phyloP scores from a whole-genome alignment of 2,888 invertebrate genomes.

The Pachliopta kotzebuea region DNA sequence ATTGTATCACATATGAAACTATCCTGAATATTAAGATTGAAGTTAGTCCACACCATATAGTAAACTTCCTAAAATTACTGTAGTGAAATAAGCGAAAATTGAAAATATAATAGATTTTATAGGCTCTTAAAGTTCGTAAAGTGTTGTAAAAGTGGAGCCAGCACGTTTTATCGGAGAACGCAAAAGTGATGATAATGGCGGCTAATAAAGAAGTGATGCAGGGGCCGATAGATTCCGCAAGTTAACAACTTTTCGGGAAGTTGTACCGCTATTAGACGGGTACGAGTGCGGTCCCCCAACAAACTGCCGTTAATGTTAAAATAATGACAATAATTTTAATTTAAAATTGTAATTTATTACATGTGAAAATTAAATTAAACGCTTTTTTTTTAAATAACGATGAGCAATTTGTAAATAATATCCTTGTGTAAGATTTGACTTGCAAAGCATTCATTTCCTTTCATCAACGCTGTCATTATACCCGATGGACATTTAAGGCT shows the following conservation, averaged over 20 bases:
- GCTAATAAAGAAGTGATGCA: slow-evolving; percentile 72
- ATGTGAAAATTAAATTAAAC: neutral
- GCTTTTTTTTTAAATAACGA: neutral
- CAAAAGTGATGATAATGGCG: slow-evolving; percentile 73
- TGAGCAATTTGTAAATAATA: too few species aligned
- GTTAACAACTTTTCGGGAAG: slow-evolving; percentile 72
- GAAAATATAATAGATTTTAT: slow-evolving; percentile 65
- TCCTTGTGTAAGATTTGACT: too few species aligned
- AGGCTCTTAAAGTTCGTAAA: slow-evolving; percentile 63
- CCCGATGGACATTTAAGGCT: too few species aligned
- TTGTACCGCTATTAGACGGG: slow-evolving; percentile 66
- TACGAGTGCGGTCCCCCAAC: slow-evolving; percentile 56
- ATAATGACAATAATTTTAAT: slow-evolving; percentile 29
- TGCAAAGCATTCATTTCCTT: too few species aligned
- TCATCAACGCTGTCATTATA: too few species aligned
- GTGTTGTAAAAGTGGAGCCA: slow-evolving; percentile 67
- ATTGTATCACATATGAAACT: too few species aligned
- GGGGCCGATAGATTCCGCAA: slow-evolving; percentile 72
- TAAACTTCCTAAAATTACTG: slow-evolving; percentile 7
- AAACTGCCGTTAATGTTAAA: slow-evolving; percentile 41
- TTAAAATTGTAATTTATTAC: slow-evolving; percentile 10
- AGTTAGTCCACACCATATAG: neutral
- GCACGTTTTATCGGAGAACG: slow-evolving; percentile 76
- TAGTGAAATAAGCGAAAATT: slow-evolving; percentile 43
- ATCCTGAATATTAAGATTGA: too few species aligned